phyloP scores from a whole-genome alignment of 1,140 invertebrate genomes.

The Scaptomyza hsui region DNA sequence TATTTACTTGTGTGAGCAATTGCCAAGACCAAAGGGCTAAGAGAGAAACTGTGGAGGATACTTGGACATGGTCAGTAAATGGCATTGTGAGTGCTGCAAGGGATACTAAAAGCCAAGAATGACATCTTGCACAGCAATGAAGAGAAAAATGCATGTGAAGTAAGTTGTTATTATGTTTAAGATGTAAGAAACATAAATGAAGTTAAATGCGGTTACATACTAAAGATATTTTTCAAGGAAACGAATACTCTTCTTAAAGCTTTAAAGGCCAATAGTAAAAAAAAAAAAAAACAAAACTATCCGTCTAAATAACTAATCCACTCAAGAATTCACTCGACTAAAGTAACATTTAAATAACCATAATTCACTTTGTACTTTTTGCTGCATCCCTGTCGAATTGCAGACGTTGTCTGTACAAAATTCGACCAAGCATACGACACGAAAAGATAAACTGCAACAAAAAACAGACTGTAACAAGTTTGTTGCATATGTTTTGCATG shows the following conservation, averaged over 20 bases:
- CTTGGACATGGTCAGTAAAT: slow-evolving; percentile 16
- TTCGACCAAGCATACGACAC: slow-evolving; percentile 26
- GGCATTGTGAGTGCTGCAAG: slow-evolving; percentile 13
- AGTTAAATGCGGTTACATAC: too few relatives aligned
- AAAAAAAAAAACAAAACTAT: too few relatives aligned
- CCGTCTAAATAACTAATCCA: too few relatives aligned
- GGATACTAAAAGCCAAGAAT: slow-evolving; percentile 31
- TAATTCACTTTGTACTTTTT: too few relatives aligned
- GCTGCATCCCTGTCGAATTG: slow-evolving; percentile 20
- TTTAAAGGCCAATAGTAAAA: too few relatives aligned
- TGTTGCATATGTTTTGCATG: slow-evolving; percentile 40
- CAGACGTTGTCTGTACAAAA: slow-evolving; percentile 9
- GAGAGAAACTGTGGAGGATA: background rate
- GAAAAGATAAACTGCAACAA: slow-evolving; percentile 15
- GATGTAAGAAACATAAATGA: background rate
- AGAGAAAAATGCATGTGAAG: slow-evolving; percentile 5
- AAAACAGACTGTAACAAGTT: slow-evolving; percentile 27
- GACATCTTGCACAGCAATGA: background rate
- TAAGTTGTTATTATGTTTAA: too few relatives aligned
- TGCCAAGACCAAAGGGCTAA: background rate
- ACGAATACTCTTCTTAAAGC: too few relatives aligned
- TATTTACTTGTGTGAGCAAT: slow-evolving; percentile 53
- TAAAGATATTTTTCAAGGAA: too few relatives aligned
- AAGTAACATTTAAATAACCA: too few relatives aligned
- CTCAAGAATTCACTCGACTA: too few relatives aligned